These are phyloP conservation scores for Zaprionus vittiger DNA, from an alignment of 1,140 invertebrate species.

Conservation along the genomic window DNA sequence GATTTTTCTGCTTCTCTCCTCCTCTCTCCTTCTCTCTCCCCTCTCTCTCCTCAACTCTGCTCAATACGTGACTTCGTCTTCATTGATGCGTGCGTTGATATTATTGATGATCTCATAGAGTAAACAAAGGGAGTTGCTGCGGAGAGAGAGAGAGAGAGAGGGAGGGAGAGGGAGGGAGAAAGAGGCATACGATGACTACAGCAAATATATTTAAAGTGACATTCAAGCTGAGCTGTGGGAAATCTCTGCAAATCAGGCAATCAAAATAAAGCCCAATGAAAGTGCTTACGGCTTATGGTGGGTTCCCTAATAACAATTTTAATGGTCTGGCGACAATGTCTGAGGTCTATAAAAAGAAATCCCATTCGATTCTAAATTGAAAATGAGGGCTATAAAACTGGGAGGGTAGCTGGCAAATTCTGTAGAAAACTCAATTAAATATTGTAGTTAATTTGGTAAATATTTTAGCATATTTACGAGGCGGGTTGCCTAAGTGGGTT, in stretches of 20 bases:
- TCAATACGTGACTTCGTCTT: constrained; percentile 50
- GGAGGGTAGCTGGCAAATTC: constrained; percentile 1
- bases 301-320: constrained; percentile 31
- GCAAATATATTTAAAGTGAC: constrained; percentile 57
- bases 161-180: too few species aligned
- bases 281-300: neutral
- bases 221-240: constrained; percentile 56
- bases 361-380: constrained; percentile 13
- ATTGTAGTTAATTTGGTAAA: constrained; percentile 21
- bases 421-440: constrained; percentile 23
- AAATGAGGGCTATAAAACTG: constrained; percentile 21
- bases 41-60: neutral
- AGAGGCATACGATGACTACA: neutral
- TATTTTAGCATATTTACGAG: constrained; percentile 21
- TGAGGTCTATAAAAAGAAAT: constrained; percentile 19
- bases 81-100: constrained; percentile 54
- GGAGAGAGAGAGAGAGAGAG: neutral
- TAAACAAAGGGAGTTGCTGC: neutral
- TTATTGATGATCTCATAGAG: constrained; percentile 67
- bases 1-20: neutral
- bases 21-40: neutral
- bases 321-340: constrained; percentile 47
- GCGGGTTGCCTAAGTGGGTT: neutral
- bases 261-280: constrained; percentile 17
- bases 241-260: constrained; percentile 22